A percentile compares a stretch with the other conserved stretches of the same genome.
These are phyloP conservation scores for Gonioctena quinquepunctata DNA, from an alignment of 1,140 invertebrate genomes.

Conservation along the genomic window DNA sequence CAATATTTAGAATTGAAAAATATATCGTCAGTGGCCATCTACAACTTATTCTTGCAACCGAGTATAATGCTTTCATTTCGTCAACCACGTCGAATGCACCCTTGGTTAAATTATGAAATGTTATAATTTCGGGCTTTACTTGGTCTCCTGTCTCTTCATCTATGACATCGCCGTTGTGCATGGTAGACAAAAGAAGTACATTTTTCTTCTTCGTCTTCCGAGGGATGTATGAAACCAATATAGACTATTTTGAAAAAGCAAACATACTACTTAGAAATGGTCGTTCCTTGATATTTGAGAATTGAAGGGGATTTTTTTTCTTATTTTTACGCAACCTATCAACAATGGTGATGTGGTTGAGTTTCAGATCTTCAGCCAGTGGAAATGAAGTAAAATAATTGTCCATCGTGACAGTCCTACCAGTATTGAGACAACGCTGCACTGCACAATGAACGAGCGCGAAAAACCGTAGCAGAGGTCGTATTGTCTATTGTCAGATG, in stretches of 20 bases:
- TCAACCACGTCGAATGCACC: constrained; percentile 53
- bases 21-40: constrained; percentile 44
- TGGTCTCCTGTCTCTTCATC: constrained; percentile 23
- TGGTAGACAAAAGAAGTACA: constrained; percentile 37
- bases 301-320: constrained; percentile 47
- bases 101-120: constrained; percentile 55
- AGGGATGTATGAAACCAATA: constrained; percentile 45
- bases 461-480: too few species aligned
- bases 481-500: too few species aligned
- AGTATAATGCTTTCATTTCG: constrained; percentile 42
- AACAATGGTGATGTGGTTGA: constrained; percentile 46
- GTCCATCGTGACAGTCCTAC: constrained; percentile 8
- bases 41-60: constrained; percentile 36
- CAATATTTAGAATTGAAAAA: too few species aligned
- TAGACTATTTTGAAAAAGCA: constrained; percentile 38
- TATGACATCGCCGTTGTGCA: constrained; percentile 33
- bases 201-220: constrained; percentile 43
- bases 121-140: constrained; percentile 54
- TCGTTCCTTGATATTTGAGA: too few species aligned
- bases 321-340: constrained; percentile 49
- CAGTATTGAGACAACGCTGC: too few species aligned
- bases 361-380: constrained; percentile 39
- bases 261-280: constrained; percentile 27
- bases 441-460: too few species aligned
- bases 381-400: constrained; percentile 34